phyloP scores from a whole-genome alignment of 2,797 vertebrate genomes.

The Leuciscus waleckii region DNA sequence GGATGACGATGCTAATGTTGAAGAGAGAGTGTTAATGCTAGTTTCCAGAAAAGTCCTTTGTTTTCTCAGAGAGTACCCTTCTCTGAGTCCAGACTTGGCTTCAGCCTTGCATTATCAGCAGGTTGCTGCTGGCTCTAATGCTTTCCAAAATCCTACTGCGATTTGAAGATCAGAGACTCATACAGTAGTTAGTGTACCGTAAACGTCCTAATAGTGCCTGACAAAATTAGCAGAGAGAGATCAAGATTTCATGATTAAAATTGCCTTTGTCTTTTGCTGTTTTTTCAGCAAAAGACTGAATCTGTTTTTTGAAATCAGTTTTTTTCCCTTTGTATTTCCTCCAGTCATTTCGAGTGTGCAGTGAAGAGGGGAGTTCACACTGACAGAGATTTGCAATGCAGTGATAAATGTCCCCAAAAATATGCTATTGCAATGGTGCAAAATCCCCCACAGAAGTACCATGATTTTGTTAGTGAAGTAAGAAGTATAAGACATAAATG shows the following conservation, averaged over 20 bases:
- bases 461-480: not conserved
- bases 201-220: conserved; percentile 9
- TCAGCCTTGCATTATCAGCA: conserved; percentile 11
- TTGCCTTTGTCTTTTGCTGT: conserved; percentile 23
- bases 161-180: conserved; percentile 33
- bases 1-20: no score
- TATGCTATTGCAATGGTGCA: not conserved
- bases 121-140: conserved; percentile 26
- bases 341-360: not conserved
- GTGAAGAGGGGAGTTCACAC: not conserved
- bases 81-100: no score
- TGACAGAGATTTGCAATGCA: not conserved
- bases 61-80: no score
- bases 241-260: conserved; percentile 29
- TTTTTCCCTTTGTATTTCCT: conserved; percentile 11
- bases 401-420: not conserved
- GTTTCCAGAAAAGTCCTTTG: no score
- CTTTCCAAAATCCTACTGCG: conserved; percentile 22
- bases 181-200: conserved; percentile 2
- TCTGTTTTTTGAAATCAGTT: not conserved
- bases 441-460: not conserved
- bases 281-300: no score
- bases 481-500: not conserved
- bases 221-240: conserved; percentile 23
- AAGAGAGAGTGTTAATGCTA: no score